Base-by-base conservation (phyloP, 2,888 invertebrate species). In the Noctua fimbriata region DNA sequence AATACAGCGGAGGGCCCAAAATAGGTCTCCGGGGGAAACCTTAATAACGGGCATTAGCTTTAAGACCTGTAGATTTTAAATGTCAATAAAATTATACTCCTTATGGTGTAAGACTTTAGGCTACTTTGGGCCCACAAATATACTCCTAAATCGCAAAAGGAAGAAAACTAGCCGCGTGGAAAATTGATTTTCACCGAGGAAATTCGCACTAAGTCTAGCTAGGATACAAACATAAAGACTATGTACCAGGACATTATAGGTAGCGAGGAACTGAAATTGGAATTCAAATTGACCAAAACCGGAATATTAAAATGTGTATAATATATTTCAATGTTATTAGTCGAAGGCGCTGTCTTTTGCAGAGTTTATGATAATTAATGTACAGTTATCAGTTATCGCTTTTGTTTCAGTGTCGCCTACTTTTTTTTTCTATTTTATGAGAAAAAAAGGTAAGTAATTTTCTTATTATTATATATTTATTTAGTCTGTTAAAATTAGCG, bases 161-260 rank as follows among this genome's bases (percentile, higher is more conserved):
- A n/a, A 21, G 7, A 16, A 49, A 47, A 36, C 12, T 2, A 28
- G 3, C 18, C 18, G 5, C 2, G 14, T 18, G 65, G 16, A 41
- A 65, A 82, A 55, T 52, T 36, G 5, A 41, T 70, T 66, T 65
- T 55, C 18, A 49, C 21, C 12, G 7, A 66, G 18, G 55, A 76
- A 83, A 49, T 55, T 32, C 18, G 5, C 9, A 32, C 3, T 0
- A 44, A 82, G 18, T 69, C 60, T 71, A 72, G 71, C 52, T 84
- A 78, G 78, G 81, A 4, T 44, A 71, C 49, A 74, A 81, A 44
- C 67, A 49, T 66, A 58, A 85, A 72, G 44, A 47, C 74, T 85
- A 83, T n/a, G 85, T 85, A 85, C 80, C 74, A 85, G 85, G 85
- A 75, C 18, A 52, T 18, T 73, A 85, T 80, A 71, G 32, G 24